A percentile compares a stretch with the other conserved stretches of the same genome.
Conservation (phyloP, 2,113 vertebrate genomes). For the Saiga tatarica region DNA sequence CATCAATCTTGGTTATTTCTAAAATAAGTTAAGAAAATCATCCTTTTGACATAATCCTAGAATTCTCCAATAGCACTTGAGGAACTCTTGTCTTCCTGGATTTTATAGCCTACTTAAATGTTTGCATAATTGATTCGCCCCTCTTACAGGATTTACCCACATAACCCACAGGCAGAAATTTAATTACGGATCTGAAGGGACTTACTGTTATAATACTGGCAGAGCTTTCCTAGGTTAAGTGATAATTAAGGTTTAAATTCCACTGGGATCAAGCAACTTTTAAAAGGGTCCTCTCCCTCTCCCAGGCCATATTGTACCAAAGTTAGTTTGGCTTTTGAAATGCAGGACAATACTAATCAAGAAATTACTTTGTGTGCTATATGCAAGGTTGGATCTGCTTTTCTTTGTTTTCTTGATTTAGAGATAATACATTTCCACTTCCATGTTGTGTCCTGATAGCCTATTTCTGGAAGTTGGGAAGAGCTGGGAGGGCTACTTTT, state of each 20-base stretch:
- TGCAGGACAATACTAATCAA: neutral
- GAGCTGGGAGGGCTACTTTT: neutral
- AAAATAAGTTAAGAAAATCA: neutral
- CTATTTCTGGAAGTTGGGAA: neutral
- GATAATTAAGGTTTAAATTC: slow-evolving; percentile 59
- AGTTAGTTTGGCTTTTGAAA: slow-evolving; percentile 28
- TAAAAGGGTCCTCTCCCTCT: neutral
- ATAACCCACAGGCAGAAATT: slow-evolving; percentile 55
- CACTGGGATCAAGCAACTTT: slow-evolving; percentile 18
- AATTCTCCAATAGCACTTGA: neutral
- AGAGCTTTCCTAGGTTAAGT: slow-evolving; percentile 37
- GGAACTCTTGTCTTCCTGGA: slow-evolving; percentile 19
- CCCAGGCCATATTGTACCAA: neutral
- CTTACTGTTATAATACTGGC: slow-evolving; percentile 19
- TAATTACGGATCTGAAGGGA: slow-evolving; percentile 48
- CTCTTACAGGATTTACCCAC: slow-evolving; percentile 41
- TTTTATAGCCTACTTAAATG: slow-evolving; percentile 43
- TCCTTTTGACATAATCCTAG: slow-evolving; percentile 17
- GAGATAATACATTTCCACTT: neutral
- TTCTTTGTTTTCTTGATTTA: neutral
- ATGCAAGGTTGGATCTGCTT: neutral
- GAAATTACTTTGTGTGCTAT: neutral
- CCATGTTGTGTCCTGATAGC: neutral
- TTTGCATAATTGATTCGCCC: slow-evolving; percentile 13
- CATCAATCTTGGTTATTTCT: neutral